phyloP scores from a whole-genome alignment of 2,113 vertebrate genomes.

The Urocolius indicus region DNA sequence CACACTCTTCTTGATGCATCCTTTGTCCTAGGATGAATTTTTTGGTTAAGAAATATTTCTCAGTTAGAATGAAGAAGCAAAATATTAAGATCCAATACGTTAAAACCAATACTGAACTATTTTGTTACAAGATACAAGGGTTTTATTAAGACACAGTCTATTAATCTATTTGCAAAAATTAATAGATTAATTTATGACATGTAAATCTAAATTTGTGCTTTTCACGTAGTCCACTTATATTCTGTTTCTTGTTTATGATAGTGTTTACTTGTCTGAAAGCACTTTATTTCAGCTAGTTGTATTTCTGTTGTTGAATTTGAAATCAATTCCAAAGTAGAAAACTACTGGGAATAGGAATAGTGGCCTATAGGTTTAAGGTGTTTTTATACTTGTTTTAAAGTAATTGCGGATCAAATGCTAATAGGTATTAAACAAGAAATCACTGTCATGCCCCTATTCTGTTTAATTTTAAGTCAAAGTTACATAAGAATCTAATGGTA shows the following conservation, averaged over 20 bases:
- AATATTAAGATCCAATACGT: too few relatives aligned
- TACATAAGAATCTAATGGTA: neutral
- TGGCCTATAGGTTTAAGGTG: neutral
- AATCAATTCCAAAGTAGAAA: neutral
- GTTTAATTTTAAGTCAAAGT: neutral
- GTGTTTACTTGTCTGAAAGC: neutral
- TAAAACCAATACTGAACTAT: too few relatives aligned
- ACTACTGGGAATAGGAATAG: neutral
- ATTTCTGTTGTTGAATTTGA: neutral
- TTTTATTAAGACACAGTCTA: too few relatives aligned
- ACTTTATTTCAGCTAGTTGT: neutral
- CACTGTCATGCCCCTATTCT: neutral
- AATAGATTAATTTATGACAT: too few relatives aligned
- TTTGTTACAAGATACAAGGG: too few relatives aligned
- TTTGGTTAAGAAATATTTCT: too few relatives aligned
- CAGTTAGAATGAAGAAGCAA: too few relatives aligned
- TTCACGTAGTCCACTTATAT: neutral
- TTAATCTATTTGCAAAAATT: too few relatives aligned
- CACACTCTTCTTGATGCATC: too few relatives aligned
- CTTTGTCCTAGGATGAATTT: too few relatives aligned
- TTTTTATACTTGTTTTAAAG: neutral
- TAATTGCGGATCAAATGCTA: neutral
- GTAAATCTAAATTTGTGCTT: neutral
- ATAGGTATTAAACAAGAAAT: neutral
- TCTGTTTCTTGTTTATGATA: neutral